Percentiles rank a stretch among this genome's conserved stretches.
phyloP scores from a whole-genome alignment of 2,888 invertebrate genomes.

The Eubasilissa splendida region DNA sequence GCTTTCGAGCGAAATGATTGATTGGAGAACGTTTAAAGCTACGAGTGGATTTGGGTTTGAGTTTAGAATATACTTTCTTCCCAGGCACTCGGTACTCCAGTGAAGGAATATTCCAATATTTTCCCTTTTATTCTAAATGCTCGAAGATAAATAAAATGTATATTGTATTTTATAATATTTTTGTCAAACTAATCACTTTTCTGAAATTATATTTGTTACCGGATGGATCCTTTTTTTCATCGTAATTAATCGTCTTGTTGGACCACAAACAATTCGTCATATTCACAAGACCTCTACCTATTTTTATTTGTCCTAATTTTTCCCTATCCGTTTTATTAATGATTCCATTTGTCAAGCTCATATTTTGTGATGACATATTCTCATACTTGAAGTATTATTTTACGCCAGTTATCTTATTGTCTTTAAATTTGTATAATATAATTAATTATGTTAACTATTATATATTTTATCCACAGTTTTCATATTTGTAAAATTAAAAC shows the following conservation, averaged over 20 bases:
- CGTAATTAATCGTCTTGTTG: slow-evolving; percentile 1
- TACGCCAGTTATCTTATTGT: neutral
- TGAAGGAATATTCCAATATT: too few relatives aligned
- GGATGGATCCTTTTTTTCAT: neutral
- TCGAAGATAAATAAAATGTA: too few relatives aligned
- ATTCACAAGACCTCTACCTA: neutral
- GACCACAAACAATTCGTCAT: neutral
- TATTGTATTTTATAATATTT: too few relatives aligned
- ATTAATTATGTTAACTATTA: too few relatives aligned
- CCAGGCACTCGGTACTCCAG: slow-evolving; percentile 2
- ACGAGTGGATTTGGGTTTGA: slow-evolving; percentile 39
- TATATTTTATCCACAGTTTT: too few relatives aligned
- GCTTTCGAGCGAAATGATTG: slow-evolving; percentile 57
- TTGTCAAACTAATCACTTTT: neutral
- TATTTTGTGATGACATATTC: neutral
- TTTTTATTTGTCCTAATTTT: neutral
- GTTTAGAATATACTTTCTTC: slow-evolving; percentile 36
- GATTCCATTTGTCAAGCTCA: neutral
- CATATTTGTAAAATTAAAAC: too few relatives aligned
- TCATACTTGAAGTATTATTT: neutral
- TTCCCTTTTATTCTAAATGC: too few relatives aligned
- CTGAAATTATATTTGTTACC: neutral
- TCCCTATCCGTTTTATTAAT: neutral
- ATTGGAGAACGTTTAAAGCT: slow-evolving; percentile 56
- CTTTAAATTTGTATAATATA: too few relatives aligned